Base-by-base conservation (phyloP, 2,113 vertebrate genomes). In the Myodes glareolus region DNA sequence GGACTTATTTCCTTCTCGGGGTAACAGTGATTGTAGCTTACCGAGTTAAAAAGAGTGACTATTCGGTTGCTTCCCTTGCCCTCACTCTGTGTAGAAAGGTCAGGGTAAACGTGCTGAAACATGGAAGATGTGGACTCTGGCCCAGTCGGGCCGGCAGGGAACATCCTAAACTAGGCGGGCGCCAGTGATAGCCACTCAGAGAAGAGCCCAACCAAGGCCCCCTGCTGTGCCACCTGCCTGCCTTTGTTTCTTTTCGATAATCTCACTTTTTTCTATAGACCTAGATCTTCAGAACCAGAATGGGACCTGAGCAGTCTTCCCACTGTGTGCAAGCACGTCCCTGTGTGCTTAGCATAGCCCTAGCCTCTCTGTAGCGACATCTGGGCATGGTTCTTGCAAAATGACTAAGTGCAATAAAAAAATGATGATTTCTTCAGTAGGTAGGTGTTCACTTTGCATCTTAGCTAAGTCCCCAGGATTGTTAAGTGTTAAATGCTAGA, bases 361-460 rank as follows among this genome's bases (percentile, higher is more conserved):
- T 33, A 0, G 3, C 2, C n/a, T 73, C 19, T 82, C 33, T 96
- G 52, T 91, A 82, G 39, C 84, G 86, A 72, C 29, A 52, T 5
- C 36, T 91, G 31, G 0, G 0, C 33, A 85, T 67, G 92, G 84
- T 91, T 55, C 63, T 85, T 94, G n/a, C 29, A 78, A 86, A 92
- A 68, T 36, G 88, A 50, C 36, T 91, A 82, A 86, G 92, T 88
- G 12, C 11, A 92, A 80, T 77, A 70, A 86, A 94, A 91, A 7
- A 72, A 70, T 21, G 63, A 91, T 14, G 42, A 42, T 72, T 14
- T 50, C 39, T 63, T 70, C 50, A 75, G 21, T 95, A 93, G 58
- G 78, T 94, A 70, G 21, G 16, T 50, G 45, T 73, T 96, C 55
- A 45, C 9, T 23, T 52, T 76, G 19, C 7, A n/a, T 55, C n/a